Percentiles rank a stretch among this genome's conserved stretches.
phyloP scores from a whole-genome alignment of 2,888 invertebrate genomes.

The Lithodes maja region DNA sequence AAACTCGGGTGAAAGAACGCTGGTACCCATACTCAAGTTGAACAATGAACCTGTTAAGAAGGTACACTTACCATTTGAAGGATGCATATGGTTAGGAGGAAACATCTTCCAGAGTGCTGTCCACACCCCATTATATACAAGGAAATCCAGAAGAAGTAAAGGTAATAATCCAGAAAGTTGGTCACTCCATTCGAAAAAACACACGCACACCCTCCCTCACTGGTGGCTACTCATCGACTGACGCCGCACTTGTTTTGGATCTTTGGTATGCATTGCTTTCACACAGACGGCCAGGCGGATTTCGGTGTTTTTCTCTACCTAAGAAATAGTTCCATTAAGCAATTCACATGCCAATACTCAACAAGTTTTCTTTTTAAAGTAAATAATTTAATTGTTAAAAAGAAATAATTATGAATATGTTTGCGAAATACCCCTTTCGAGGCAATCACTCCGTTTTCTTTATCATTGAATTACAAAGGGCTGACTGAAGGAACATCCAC shows the following conservation, averaged over 20 bases:
- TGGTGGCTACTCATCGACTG: slow-evolving; percentile 39
- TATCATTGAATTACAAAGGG: no score
- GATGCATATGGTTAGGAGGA: slow-evolving; percentile 59
- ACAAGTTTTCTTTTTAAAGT: no score
- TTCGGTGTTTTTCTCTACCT: no score
- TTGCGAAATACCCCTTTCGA: no score
- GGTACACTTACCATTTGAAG: slow-evolving; percentile 55
- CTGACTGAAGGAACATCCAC: no score
- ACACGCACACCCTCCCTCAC: slow-evolving; percentile 50
- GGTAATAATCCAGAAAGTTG: neutral
- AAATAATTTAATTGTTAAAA: no score
- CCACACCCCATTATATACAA: slow-evolving; percentile 57
- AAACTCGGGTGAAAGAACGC: slow-evolving; percentile 34
- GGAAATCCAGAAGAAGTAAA: neutral
- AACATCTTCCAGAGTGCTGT: slow-evolving; percentile 62
- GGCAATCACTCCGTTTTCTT: no score
- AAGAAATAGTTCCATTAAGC: no score
- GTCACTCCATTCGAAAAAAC: slow-evolving; percentile 40
- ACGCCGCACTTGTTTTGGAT: neutral
- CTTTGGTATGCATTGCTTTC: no score
- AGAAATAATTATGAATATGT: no score
- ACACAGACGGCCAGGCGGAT: no score
- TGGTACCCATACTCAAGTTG: neutral
- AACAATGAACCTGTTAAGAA: neutral
- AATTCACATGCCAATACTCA: no score